phyloP scores from a whole-genome alignment of 2,797 vertebrate genomes.

The Otus scops region DNA sequence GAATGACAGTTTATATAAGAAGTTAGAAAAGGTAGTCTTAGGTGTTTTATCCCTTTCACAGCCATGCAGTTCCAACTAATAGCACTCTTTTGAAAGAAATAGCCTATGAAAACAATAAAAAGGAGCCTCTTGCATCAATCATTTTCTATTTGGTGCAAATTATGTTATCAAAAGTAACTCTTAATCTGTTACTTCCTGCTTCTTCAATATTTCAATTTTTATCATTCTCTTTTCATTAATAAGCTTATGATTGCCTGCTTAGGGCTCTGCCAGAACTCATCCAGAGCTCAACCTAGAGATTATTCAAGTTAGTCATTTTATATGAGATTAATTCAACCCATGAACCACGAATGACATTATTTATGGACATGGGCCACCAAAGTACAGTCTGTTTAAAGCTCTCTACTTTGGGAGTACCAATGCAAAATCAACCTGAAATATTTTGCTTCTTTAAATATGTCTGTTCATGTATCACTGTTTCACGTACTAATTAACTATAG shows the following conservation, averaged over 20 bases:
- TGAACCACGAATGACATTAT: slow-evolving; percentile 57
- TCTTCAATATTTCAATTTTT: slow-evolving; percentile 51
- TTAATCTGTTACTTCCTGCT: neutral
- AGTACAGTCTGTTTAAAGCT: slow-evolving; percentile 22
- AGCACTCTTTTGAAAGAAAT: neutral
- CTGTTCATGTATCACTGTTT: neutral
- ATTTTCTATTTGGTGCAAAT: slow-evolving; percentile 14
- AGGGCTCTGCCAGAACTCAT: slow-evolving; percentile 49
- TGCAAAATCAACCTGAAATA: neutral
- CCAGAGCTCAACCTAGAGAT: slow-evolving; percentile 37
- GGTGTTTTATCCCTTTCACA: neutral
- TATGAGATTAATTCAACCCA: slow-evolving; percentile 58
- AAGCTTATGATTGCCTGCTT: slow-evolving; percentile 32
- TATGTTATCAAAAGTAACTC: slow-evolving; percentile 35
- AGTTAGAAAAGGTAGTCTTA: neutral
- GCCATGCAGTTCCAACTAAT: neutral
- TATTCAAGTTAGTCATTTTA: slow-evolving; percentile 64
- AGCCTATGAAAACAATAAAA: neutral
- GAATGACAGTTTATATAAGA: neutral
- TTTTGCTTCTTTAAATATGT: neutral
- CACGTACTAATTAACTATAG: neutral
- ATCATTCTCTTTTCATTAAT: slow-evolving; percentile 46
- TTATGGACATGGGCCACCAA: slow-evolving; percentile 27
- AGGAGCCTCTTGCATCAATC: neutral
- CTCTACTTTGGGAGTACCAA: neutral